Conservation (phyloP, 2,888 invertebrate species). For the Chouioia cunea region DNA sequence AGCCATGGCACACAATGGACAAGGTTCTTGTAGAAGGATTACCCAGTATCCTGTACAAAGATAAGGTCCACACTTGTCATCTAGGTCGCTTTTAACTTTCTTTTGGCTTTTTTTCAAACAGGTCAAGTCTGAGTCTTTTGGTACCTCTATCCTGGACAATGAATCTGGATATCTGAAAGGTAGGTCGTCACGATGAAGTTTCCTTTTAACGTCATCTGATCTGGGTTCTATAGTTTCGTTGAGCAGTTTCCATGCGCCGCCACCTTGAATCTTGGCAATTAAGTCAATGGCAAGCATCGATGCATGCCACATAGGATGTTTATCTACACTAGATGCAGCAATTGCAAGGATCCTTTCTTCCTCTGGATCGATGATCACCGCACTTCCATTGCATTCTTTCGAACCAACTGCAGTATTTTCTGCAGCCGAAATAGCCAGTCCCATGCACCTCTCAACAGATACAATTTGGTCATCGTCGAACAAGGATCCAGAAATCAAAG, state of each 20-base stretch:
- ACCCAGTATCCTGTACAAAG: constrained; percentile 90
- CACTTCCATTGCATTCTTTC: constrained; percentile 67
- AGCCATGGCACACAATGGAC: constrained; percentile 96
- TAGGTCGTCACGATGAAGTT: constrained; percentile 18
- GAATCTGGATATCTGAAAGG: constrained; percentile 57
- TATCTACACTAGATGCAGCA: constrained; percentile 72
- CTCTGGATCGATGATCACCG: constrained; percentile 82
- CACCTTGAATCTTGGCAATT: constrained; percentile 85
- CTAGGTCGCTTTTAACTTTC: constrained; percentile 38
- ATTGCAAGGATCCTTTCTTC: constrained; percentile 76
- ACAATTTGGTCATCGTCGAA: constrained; percentile 73
- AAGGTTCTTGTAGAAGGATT: constrained; percentile 88
- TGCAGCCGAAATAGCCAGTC: constrained; percentile 72
- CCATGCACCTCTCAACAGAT: constrained; percentile 74
- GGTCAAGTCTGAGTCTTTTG: constrained; percentile 40
- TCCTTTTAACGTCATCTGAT: neutral
- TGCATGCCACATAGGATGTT: constrained; percentile 85
- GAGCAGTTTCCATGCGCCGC: constrained; percentile 76
- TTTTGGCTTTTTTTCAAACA: constrained; percentile 43
- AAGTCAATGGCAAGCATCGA: constrained; percentile 88
- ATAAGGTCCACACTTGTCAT: constrained; percentile 76
- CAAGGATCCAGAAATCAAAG: constrained; percentile 72
- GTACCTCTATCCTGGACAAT: constrained; percentile 50
- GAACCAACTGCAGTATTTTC: constrained; percentile 54
- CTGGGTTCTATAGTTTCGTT: neutral